Evolutionary conservation across 2,888 invertebrate species (phyloP), one percentile per base, ranked within the genome.

Genomic region (Habrosyne pyritoides): DNA sequence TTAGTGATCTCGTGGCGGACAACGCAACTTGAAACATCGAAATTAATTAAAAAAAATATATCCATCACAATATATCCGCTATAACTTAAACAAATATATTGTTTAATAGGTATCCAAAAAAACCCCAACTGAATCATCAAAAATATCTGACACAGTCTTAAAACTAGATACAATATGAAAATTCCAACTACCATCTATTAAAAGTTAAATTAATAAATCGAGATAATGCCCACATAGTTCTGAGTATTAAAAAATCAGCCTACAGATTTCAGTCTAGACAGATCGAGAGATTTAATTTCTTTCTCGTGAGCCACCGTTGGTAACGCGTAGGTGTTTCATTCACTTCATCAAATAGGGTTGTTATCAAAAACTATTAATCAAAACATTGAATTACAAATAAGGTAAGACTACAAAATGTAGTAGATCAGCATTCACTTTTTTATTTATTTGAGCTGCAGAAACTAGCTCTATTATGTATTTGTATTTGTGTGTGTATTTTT

Each of bases 291-390:
- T 53, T 53, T 47, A 46, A 52, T 46, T 46, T 26, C n/a, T 10
- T 24, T 42, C 53, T 28, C 28, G 53, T 46, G 53, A 47, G 53
- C 46, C 14, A 21, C 14, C 42, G 18, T 36, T 42, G 18, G 42
- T 42, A 42, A 7, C 52, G 52, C 42, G 52, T 52, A 24, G 52
- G 53, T 53, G 53, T 18, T 42, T 18, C 42, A 42, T 46, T 53
- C 46, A 53, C 21, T 28, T 46, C 26, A 46, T 46, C 28, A 26
- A 14, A 47, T 53, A 42, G 42, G 42, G 42, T 18, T 42, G 42
- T 42, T 42, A 42, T 18, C 18, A 14, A 42, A 42, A n/a, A 42
- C 14, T 18, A n/a, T 18, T 18, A 7, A 42, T 42, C 18, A 18
- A 42, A 42, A 36, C 12, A 30, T 30, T 30, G 12, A 30, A 12